These are phyloP conservation scores for Heliconius hewitsoni DNA, from an alignment of 1,140 invertebrate genomes.

Conservation along the genomic window DNA sequence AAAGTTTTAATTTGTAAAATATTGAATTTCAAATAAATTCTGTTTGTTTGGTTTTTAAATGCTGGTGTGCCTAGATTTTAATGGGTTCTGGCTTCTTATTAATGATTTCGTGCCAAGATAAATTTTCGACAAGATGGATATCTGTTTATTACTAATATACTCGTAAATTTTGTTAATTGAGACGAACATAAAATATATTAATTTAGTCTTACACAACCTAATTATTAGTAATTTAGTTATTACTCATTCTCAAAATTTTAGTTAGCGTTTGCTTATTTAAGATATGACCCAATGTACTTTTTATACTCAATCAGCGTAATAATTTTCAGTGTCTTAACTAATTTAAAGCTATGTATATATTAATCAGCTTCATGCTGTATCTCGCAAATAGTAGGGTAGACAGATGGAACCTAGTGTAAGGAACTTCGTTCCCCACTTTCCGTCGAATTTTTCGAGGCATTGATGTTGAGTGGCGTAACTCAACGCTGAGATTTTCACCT, in stretches of 20 bases:
- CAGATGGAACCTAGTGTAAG: too few species aligned
- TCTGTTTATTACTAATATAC: constrained; percentile 3
- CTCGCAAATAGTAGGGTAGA: too few species aligned
- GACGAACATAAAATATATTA: not conserved
- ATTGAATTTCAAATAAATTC: not conserved
- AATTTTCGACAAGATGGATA: constrained; percentile 25
- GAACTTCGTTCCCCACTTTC: too few species aligned
- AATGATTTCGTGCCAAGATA: constrained; percentile 27
- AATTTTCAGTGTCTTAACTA: not conserved
- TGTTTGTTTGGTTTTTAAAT: not conserved
- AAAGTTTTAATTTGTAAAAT: not conserved
- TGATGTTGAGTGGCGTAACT: too few species aligned
- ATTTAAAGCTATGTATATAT: too few species aligned
- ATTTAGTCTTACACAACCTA: not conserved
- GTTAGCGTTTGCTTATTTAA: not conserved
- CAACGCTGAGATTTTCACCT: too few species aligned
- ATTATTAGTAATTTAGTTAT: constrained; percentile 8
- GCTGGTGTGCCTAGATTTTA: not conserved
- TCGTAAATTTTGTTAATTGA: constrained; percentile 27
- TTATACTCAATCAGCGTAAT: not conserved
- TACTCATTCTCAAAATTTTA: not conserved
- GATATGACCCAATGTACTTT: not conserved
- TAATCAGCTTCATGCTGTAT: too few species aligned
- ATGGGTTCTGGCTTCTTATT: constrained; percentile 5
- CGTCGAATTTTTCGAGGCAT: too few species aligned